phyloP scores from a whole-genome alignment of 1,140 invertebrate species.

The Achatina immaculata region DNA sequence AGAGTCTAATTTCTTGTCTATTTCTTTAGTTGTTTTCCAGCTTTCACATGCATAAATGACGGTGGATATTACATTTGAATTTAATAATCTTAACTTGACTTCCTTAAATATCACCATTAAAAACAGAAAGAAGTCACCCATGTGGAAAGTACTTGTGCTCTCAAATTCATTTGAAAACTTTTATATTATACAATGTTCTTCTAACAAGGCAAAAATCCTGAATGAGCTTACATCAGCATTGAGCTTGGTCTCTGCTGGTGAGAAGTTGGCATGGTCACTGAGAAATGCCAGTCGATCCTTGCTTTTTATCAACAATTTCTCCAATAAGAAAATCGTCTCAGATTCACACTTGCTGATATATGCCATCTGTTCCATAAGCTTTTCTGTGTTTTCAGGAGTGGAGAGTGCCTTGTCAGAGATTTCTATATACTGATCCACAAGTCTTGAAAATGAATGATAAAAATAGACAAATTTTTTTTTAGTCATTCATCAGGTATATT shows the following conservation, averaged over 20 bases:
- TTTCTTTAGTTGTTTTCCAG: too few relatives aligned
- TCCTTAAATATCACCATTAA: too few relatives aligned
- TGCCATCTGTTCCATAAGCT: slow-evolving; percentile 84
- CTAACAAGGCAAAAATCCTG: too few relatives aligned
- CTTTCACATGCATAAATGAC: too few relatives aligned
- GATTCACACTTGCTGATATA: slow-evolving; percentile 84
- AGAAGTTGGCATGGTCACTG: slow-evolving; percentile 83
- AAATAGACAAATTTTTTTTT: not conserved
- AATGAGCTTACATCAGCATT: slow-evolving; percentile 75
- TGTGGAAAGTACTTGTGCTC: too few relatives aligned
- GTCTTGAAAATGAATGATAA: slow-evolving; percentile 73
- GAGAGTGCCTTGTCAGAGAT: slow-evolving; percentile 85
- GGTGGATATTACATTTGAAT: too few relatives aligned
- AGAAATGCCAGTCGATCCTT: slow-evolving; percentile 79
- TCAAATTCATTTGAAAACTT: too few relatives aligned
- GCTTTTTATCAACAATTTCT: slow-evolving; percentile 80
- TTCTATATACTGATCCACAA: slow-evolving; percentile 86
- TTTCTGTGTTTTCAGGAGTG: slow-evolving; percentile 84
- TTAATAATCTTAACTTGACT: too few relatives aligned
- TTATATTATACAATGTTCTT: too few relatives aligned
- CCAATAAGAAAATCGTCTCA: slow-evolving; percentile 80
- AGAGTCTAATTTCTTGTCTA: too few relatives aligned
- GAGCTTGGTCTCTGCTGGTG: slow-evolving; percentile 80
- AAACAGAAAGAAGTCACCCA: too few relatives aligned
- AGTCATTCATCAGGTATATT: not conserved